Evolutionary conservation across 2,797 vertebrate genomes (phyloP), one percentile per base, ranked within the genome.

Genomic region (Luscinia megarhynchos): DNA sequence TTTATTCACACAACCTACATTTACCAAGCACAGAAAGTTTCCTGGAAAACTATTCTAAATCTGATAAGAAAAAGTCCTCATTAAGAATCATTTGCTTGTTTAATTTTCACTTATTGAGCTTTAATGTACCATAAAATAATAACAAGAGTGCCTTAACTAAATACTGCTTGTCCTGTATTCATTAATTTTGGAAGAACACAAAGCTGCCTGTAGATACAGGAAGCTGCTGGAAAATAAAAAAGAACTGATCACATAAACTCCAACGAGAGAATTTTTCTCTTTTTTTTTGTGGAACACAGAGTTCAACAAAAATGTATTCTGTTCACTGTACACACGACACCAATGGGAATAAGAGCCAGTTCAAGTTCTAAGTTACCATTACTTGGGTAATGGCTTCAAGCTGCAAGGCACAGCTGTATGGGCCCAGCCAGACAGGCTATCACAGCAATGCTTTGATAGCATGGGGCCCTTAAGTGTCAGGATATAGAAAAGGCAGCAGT

Each of bases 401-500:
- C 98, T 98, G 97, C 92, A 93, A 70, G 90, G 95, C 97, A 95
- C 98, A 98, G 98, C 98, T 98, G 98, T 94, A 96, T 8, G n/a
- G 96, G 89, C 94, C 97, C 97, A 96, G 97, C 97, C 97, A 98
- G 98, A 97, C 97, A 97, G 96, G 95, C 97, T 97, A 97, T 95
- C 96, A 77, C 93, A 97, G 98, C 97, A 96, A 94, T 95, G 97
- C 98, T 98, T 98, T 98, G 98, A 98, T 97, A 98, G 98, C 91
- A 84, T 94, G 97, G 97, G 97, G 98, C 98, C 97, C 97, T 96
- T 79, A 98, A 98, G 98, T 98, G 98, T 98, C 97, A 98, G 98
- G 97, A 97, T 98, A 98, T 94, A 97, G 98, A 97, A 98, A 98
- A 98, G 98, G 98, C 98, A 98, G 98, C 98, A 97, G 97, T 97